A percentile compares a stretch with the other conserved stretches of the same genome.
phyloP scores from a whole-genome alignment of 2,797 vertebrate species.

The Microchirus variegatus region DNA sequence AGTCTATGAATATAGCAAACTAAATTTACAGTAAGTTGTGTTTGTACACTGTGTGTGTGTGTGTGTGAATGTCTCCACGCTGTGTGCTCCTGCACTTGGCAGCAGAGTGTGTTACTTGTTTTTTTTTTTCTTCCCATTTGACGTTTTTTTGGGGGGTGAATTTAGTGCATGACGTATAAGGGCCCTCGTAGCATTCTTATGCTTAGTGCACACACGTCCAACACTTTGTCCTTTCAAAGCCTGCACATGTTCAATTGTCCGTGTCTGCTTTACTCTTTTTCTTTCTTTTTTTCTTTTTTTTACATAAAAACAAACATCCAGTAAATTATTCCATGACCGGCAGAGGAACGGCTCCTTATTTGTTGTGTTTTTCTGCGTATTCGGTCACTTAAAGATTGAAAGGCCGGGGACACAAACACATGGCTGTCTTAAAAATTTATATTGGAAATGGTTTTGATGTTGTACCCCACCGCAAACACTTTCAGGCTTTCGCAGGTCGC shows the following conservation, averaged over 20 bases:
- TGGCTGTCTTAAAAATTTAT: constrained; percentile 84
- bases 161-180: constrained; percentile 4
- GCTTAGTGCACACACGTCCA: constrained; percentile 3
- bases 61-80: constrained; percentile 27
- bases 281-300: too few relatives aligned
- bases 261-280: constrained; percentile 26
- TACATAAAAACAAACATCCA: constrained; percentile 47
- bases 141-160: constrained; percentile 15
- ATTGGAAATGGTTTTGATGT: constrained; percentile 87
- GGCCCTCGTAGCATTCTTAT: neutral
- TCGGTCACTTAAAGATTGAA: constrained; percentile 69
- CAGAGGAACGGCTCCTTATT: constrained; percentile 63
- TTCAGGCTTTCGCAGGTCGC: constrained; percentile 82
- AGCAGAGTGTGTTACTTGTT: constrained; percentile 20
- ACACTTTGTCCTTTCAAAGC: constrained; percentile 22
- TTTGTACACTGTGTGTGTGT: constrained; percentile 30
- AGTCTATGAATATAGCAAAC: constrained; percentile 69
- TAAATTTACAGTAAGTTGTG: constrained; percentile 54
- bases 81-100: constrained; percentile 15
- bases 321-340: constrained; percentile 50
- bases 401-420: constrained; percentile 71
- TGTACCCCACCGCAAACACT: constrained; percentile 85
- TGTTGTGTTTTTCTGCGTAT: constrained; percentile 66
- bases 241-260: constrained; percentile 27
- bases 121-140: constrained; percentile 3